These are phyloP conservation scores for Sarcophaga subvicina DNA, from an alignment of 2,888 invertebrate species.

Conservation along the genomic window DNA sequence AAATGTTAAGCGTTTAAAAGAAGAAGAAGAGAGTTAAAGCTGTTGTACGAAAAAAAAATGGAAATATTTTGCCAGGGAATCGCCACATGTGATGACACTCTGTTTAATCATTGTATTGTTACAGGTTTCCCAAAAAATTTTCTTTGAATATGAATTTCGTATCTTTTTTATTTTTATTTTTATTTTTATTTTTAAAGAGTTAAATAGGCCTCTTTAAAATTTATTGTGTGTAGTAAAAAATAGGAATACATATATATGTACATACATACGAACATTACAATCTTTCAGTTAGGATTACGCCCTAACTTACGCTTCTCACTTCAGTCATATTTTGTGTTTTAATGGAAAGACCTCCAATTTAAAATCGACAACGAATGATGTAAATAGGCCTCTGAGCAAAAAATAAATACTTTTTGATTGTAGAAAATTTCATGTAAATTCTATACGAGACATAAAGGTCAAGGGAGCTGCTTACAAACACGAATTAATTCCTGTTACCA, in stretches of 20 bases:
- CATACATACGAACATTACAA: not conserved
- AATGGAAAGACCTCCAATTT: too few relatives aligned
- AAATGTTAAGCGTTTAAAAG: too few relatives aligned
- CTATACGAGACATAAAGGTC: too few relatives aligned
- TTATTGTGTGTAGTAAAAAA: not conserved
- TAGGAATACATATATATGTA: not conserved
- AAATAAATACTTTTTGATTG: too few relatives aligned
- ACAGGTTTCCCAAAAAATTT: not conserved
- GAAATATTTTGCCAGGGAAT: constrained; percentile 54
- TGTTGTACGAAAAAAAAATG: constrained; percentile 18
- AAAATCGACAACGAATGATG: too few relatives aligned
- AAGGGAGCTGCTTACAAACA: too few relatives aligned
- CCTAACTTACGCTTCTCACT: not conserved
- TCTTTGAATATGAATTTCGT: not conserved
- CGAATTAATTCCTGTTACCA: too few relatives aligned
- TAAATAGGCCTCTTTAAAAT: not conserved
- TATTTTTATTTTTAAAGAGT: not conserved
- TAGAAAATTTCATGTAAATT: too few relatives aligned
- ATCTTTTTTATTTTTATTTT: too few relatives aligned
- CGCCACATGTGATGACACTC: constrained; percentile 55
- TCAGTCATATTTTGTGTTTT: too few relatives aligned
- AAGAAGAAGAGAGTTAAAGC: not conserved
- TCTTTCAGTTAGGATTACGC: too few relatives aligned
- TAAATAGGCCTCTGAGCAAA: too few relatives aligned
- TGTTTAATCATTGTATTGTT: constrained; percentile 34